These are phyloP conservation scores for Adelphocoris suturalis DNA, from an alignment of 2,888 invertebrate genomes.

Conservation along the genomic window DNA sequence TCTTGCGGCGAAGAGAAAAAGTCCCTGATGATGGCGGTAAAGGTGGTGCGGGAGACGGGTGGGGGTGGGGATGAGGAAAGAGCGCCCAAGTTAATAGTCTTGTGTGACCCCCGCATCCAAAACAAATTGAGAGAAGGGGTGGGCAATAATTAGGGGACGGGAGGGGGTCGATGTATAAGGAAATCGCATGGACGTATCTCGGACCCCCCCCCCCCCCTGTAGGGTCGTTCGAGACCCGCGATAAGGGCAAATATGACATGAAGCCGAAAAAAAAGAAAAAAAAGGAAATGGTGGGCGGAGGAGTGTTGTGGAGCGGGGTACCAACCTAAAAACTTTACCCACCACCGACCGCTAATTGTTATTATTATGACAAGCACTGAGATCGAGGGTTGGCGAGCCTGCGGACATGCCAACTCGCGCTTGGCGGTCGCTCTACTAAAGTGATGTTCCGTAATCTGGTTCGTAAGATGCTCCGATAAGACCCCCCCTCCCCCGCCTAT, in stretches of 20 bases:
- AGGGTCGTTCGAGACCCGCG: slow-evolving; percentile 46
- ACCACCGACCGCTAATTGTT: slow-evolving; percentile 45
- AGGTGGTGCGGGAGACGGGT: too few species aligned
- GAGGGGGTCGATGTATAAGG: slow-evolving; percentile 47
- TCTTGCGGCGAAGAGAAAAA: background rate
- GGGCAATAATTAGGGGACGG: slow-evolving; percentile 42
- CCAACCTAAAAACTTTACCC: background rate
- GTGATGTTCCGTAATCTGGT: slow-evolving; percentile 46
- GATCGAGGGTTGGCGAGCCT: slow-evolving; percentile 51
- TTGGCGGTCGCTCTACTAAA: background rate
- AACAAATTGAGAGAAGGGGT: background rate
- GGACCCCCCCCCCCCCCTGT: background rate
- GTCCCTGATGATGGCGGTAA: background rate
- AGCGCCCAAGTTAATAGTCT: slow-evolving; percentile 53
- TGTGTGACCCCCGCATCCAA: slow-evolving; percentile 55
- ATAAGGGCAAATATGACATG: slow-evolving; percentile 64
- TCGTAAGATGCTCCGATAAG: slow-evolving; percentile 7
- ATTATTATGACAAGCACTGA: slow-evolving; percentile 53
- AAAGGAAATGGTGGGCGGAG: too few species aligned
- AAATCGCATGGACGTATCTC: slow-evolving; percentile 65
- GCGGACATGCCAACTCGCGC: slow-evolving; percentile 57
- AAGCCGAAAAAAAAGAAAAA: background rate
- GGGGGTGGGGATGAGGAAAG: background rate
- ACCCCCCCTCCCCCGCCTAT: too few species aligned
- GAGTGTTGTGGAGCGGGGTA: background rate